Conservation (phyloP, 2,113 vertebrate genomes). For the Brachyhypopomus gauderio region DNA sequence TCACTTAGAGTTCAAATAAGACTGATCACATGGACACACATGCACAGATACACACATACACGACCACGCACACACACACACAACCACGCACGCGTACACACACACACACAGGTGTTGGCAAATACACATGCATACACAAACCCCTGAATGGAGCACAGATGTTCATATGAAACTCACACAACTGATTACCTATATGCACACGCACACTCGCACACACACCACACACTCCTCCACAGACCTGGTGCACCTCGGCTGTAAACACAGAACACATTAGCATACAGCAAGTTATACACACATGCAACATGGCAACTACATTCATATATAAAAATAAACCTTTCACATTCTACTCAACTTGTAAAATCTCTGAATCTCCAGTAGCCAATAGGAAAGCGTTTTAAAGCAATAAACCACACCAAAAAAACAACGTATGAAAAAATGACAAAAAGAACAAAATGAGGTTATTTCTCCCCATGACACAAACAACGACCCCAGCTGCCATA, state of each 20-base stretch:
- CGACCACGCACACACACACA: not conserved
- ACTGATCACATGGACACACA: not conserved
- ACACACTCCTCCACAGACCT: not conserved
- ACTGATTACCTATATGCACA: too few relatives aligned
- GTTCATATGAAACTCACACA: too few relatives aligned
- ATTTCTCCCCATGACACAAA: not conserved
- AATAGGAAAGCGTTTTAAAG: not conserved
- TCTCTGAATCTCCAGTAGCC: constrained; percentile 26
- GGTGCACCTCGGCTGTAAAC: constrained; percentile 1
- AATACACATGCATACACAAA: too few relatives aligned
- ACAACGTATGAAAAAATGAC: not conserved
- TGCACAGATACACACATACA: not conserved
- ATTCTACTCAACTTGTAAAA: constrained; percentile 1
- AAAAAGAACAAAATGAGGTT: not conserved
- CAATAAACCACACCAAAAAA: not conserved
- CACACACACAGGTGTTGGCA: too few relatives aligned
- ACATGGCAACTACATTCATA: not conserved
- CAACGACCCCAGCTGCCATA: constrained; percentile 26
- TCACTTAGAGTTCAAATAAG: not conserved
- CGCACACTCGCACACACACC: not conserved
- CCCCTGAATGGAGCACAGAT: too few relatives aligned
- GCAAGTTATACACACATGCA: not conserved
- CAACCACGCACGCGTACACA: too few relatives aligned
- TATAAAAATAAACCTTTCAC: constrained; percentile 15
- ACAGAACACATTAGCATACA: constrained; percentile 24